These are phyloP conservation scores for Zonitis immaculata DNA, from an alignment of 2,888 invertebrate species.

Conservation along the genomic window DNA sequence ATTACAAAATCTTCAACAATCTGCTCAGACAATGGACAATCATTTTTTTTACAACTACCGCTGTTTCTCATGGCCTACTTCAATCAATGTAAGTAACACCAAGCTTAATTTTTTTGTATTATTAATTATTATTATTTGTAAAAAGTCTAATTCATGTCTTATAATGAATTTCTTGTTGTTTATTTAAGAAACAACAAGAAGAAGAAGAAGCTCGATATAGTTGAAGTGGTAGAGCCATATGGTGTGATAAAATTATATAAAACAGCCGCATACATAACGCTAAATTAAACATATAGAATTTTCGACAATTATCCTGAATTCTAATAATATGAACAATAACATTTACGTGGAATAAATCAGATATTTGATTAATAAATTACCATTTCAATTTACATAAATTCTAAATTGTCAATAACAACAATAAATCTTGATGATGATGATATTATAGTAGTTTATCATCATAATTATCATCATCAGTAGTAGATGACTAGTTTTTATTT, in stretches of 20 bases:
- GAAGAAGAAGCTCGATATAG: too few species aligned
- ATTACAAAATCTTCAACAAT: constrained; percentile 9
- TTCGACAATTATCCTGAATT: not conserved
- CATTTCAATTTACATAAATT: too few species aligned
- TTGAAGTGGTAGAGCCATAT: constrained; percentile 2
- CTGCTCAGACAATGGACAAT: constrained; percentile 11
- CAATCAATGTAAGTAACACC: constrained; percentile 9
- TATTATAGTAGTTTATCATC: too few species aligned
- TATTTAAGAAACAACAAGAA: not conserved
- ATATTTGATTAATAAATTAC: too few species aligned
- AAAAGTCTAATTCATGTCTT: not conserved
- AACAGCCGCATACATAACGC: not conserved
- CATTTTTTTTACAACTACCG: not conserved
- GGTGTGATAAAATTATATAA: not conserved
- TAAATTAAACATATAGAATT: not conserved
- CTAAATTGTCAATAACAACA: too few species aligned
- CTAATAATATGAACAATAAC: too few species aligned
- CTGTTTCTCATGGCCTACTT: constrained; percentile 14
- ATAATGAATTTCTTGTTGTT: not conserved
- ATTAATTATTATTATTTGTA: not conserved
- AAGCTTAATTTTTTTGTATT: constrained; percentile 5
- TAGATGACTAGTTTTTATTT: constrained; percentile 5
- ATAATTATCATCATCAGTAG: not conserved
- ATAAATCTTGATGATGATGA: too few species aligned
- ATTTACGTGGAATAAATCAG: too few species aligned